Evolutionary conservation across 2,113 vertebrate species (phyloP), one percentile per base, ranked within the genome.

Genomic region (Poecilia latipinna): DNA sequence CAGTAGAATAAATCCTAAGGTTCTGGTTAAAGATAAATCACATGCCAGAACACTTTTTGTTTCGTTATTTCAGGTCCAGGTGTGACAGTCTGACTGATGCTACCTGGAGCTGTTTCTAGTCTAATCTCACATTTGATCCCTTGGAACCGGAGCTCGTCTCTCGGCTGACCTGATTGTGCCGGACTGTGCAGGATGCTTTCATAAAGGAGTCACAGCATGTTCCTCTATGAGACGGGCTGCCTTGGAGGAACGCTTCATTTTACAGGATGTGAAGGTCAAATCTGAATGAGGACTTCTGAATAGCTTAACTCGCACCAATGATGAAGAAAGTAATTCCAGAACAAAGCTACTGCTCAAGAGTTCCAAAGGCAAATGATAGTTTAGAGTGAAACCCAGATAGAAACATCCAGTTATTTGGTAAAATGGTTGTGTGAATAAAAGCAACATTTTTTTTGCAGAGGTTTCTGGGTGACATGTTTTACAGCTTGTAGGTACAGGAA

Each of bases 391-490:
- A 82, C 65, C 66, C 78, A 76, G 79, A 86, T 82, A 82, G 80
- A 80, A 89, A 86, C 78, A 65, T 57, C 66, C 68, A 77, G 77
- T 84, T 72, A 73, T 73, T 51, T 60, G 74, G 8, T 35, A 8
- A 37, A 37, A 37, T 37, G 35, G 12, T 85, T 79, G 67, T 57
- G 19, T 33, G 26, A 60, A 64, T 7, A 51, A 51, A 51, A 51
- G 4, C 69, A 72, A 48, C 29, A 28, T 68, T 48, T 33, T 54
- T 72, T 71, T 72, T 71, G 70, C 22, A 51, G 57, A 63, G 29
- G 44, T 57, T 75, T 79, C 67, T 65, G 65, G 29, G 78, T 61
- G 13, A 51, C 19, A 22, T 24, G 48, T 2, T 51, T 51, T 22
- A 8, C 48, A 19, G 48, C 48, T 51, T 8, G 5, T 22, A 22